phyloP scores from a whole-genome alignment of 2,113 vertebrate genomes.

The Tympanuchus pallidicinctus region DNA sequence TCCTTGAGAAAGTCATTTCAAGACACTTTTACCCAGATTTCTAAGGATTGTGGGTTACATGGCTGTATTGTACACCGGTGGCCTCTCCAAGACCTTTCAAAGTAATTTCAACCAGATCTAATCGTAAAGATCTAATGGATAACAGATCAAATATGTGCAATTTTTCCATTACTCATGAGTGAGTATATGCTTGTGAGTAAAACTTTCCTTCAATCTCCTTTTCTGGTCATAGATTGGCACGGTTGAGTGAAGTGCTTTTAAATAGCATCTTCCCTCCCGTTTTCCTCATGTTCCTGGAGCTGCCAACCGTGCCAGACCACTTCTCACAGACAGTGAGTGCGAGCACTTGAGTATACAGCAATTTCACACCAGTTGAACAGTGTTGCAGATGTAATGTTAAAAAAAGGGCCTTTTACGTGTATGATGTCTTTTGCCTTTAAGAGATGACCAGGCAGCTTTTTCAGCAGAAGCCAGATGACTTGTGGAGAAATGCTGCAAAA shows the following conservation, averaged over 20 bases:
- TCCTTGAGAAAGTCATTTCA: not conserved
- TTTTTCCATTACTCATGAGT: not conserved
- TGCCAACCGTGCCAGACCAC: not conserved
- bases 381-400: not conserved
- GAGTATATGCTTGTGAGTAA: not conserved
- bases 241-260: not conserved
- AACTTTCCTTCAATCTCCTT: not conserved
- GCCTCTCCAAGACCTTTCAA: not conserved
- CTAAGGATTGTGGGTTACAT: not conserved
- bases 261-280: not conserved
- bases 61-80: not conserved
- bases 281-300: not conserved
- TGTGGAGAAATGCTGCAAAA: not conserved
- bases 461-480: not conserved
- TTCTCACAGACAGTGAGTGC: not conserved
- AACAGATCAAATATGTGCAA: not conserved
- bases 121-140: not conserved
- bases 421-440: not conserved
- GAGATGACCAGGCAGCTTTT: not conserved
- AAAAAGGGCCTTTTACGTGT: fast-evolving
- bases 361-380: not conserved
- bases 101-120: not conserved
- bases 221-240: not conserved
- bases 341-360: not conserved
- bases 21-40: not conserved